phyloP scores from a whole-genome alignment of 2,113 vertebrate species.

The Pelusios castaneus region DNA sequence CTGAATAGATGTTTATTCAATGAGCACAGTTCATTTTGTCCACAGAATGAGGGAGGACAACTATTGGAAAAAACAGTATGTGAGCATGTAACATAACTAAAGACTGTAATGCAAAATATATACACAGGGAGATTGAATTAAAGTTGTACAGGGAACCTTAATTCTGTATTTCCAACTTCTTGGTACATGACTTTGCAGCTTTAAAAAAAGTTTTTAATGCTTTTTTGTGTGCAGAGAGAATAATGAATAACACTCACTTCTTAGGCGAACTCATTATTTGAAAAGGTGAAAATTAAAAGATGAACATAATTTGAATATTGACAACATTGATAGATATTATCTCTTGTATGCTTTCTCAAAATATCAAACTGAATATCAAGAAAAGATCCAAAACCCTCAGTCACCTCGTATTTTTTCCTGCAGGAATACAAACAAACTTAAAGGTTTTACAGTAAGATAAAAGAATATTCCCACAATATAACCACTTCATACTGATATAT shows the following conservation, averaged over 20 bases:
- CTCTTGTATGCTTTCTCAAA: background rate
- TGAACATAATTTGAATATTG: background rate
- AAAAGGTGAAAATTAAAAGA: background rate
- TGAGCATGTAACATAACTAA: background rate
- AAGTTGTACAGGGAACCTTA: background rate
- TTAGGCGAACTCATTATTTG: background rate
- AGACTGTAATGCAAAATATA: background rate
- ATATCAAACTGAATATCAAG: background rate
- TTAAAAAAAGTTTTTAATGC: background rate
- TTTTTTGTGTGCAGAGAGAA: background rate
- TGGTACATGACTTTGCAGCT: background rate
- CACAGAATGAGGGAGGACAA: background rate
- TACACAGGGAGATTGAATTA: background rate
- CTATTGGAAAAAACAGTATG: background rate
- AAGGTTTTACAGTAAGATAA: background rate
- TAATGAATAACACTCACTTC: background rate
- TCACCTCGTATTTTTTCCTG: background rate
- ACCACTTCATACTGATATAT: background rate
- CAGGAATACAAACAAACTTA: background rate
- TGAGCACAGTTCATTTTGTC: background rate
- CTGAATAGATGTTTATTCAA: background rate
- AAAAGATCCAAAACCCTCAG: background rate
- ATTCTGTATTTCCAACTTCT: too few species aligned
- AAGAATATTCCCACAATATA: background rate
- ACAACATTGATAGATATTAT: rapidly evolving